Conservation (phyloP, 2,888 invertebrate species). For the Hydriomena furcata region DNA sequence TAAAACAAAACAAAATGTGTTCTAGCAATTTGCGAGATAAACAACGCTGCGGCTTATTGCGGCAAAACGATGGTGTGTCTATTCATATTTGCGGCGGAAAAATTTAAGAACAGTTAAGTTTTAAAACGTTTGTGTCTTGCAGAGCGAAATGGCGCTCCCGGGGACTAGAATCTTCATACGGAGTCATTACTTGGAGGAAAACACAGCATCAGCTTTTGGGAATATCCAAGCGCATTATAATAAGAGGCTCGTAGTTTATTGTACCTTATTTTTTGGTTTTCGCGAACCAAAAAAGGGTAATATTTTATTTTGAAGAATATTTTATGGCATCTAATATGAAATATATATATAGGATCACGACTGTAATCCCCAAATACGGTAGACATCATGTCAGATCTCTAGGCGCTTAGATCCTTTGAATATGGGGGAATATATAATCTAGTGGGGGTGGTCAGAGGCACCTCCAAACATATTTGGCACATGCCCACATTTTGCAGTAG, state of each 20-base stretch:
- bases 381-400: no score
- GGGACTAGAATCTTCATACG: conserved; percentile 48
- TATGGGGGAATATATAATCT: no score
- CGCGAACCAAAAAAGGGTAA: no score
- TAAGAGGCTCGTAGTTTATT: neutral
- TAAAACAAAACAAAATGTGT: neutral
- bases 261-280: neutral
- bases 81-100: conserved; percentile 47
- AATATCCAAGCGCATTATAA: neutral
- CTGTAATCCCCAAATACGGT: no score
- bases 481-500: no score
- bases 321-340: no score
- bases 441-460: no score
- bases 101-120: conserved; percentile 64
- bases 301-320: no score
- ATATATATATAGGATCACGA: no score
- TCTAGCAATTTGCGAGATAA: conserved; percentile 6
- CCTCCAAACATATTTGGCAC: no score
- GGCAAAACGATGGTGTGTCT: conserved; percentile 39
- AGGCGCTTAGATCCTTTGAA: no score
- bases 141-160: conserved; percentile 55
- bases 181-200: conserved; percentile 36
- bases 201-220: neutral
- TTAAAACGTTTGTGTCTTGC: conserved; percentile 62
- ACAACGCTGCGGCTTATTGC: conserved; percentile 27